Base-by-base conservation (phyloP, 2,797 vertebrate genomes). In the Adrianichthys oophorus region DNA sequence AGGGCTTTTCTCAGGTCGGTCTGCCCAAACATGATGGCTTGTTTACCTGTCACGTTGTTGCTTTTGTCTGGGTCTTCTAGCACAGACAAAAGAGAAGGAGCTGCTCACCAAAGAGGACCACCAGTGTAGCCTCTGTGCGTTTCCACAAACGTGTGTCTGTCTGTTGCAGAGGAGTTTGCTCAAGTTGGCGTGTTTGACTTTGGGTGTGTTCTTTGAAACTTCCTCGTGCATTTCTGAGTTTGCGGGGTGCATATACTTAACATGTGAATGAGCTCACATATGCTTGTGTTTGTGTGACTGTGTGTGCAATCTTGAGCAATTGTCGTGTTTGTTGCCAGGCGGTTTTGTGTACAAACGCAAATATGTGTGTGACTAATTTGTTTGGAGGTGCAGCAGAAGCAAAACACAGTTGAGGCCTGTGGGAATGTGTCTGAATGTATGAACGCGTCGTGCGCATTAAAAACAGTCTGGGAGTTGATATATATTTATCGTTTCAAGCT, bases 291-390 rank as follows among this genome's bases (percentile, higher is more conserved):
- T 57, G 56, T 23, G 26, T 29, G 44, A 19, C 59, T 78, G 49
- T 44, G 4, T 70, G 65, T 70, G 7, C 70, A 56, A 53, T 72
- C 69, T 40, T 15, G 60, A 68, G 16, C 0, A 51, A 32, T 37
- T 68, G 70, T 80, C 56, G 58, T 79, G 68, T 80, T 83, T 89
- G 86, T 89, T 84, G 79, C 84, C 72, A 70, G 88, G 90, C 26
- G 85, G 80, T 74, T 86, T 84, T 91, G 85, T 85, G 82, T 90
- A 77, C 80, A 60, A 73, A 83, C 70, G 81, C 82, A 88, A 85
- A 89, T 83, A 82, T 69, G 82, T 89, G 86, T 90, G 86, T 90
- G 87, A 89, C 86, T 88, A 88, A 90, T 88, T 84, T n/a, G 46
- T 82, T 82, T 84, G 81, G 29, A 1, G 74, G 56, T 80, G 72